phyloP scores from a whole-genome alignment of 1,140 invertebrate genomes.

The Dicyema japonicum region DNA sequence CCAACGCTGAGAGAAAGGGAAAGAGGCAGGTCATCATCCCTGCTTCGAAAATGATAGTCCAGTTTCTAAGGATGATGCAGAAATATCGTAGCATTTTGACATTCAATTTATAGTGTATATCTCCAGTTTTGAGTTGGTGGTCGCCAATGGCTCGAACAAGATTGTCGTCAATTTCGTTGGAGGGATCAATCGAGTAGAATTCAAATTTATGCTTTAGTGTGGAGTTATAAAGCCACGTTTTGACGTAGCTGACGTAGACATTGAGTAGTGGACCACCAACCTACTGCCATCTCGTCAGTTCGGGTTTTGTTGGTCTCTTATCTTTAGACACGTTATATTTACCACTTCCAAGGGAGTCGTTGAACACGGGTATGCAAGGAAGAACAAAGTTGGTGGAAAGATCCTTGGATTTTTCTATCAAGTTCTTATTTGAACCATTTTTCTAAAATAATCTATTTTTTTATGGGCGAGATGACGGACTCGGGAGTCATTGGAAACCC shows the following conservation, averaged over 20 bases:
- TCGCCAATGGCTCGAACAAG: conserved; percentile 88
- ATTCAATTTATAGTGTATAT: conserved; percentile 41
- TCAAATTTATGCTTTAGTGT: conserved; percentile 14
- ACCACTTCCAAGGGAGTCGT: conserved; percentile 98
- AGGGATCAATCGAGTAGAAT: conserved; percentile 53
- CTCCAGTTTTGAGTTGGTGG: conserved; percentile 95
- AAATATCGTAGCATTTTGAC: conserved; percentile 50
- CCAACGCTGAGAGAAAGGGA: conserved; percentile 89
- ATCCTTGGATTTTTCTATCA: conserved; percentile 99
- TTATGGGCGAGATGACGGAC: too few species aligned
- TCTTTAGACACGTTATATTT: conserved; percentile 54
- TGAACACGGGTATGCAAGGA: too few species aligned
- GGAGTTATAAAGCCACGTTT: conserved; percentile 37
- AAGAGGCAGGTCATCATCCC: conserved; percentile 91
- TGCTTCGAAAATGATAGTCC: conserved; percentile 87
- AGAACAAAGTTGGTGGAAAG: conserved; percentile 97
- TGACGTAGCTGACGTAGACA: conserved; percentile 68
- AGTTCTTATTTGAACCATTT: too few species aligned
- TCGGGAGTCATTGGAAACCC: too few species aligned
- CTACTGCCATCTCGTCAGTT: conserved; percentile 91
- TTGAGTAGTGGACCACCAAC: conserved; percentile 91
- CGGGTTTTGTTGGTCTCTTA: conserved; percentile 30
- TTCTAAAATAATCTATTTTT: too few species aligned
- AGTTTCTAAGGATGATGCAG: conserved; percentile 98
- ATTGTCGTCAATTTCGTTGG: conserved; percentile 93